These are phyloP conservation scores for Uloborus plumipes DNA, from an alignment of 2,888 invertebrate species.

Conservation along the genomic window DNA sequence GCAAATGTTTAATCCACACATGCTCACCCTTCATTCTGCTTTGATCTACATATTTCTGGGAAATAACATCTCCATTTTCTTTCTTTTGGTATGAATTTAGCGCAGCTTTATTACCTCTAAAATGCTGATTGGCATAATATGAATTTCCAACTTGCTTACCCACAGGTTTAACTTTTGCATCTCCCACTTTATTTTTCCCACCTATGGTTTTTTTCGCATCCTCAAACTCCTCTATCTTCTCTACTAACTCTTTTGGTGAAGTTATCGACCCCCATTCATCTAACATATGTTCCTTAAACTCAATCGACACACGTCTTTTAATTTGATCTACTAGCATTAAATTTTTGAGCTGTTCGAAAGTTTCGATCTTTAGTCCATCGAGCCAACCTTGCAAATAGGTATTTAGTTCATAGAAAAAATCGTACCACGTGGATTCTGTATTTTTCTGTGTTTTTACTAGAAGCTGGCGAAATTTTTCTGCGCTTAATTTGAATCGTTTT, in stretches of 20 bases:
- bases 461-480: not conserved
- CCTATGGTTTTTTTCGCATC: constrained; percentile 2
- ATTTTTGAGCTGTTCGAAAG: constrained; percentile 65
- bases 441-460: not conserved
- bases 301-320: constrained; percentile 5
- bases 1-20: constrained; percentile 7
- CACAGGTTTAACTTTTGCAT: too few relatives aligned
- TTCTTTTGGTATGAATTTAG: not conserved
- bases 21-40: not conserved
- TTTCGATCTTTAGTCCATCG: not conserved
- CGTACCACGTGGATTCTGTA: not conserved
- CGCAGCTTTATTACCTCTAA: not conserved
- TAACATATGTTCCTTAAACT: constrained; percentile 19
- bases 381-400: constrained; percentile 2
- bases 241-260: constrained; percentile 6
- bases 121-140: too few relatives aligned
- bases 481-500: constrained; percentile 3
- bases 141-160: too few relatives aligned
- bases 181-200: not conserved
- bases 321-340: constrained; percentile 12
- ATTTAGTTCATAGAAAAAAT: not conserved
- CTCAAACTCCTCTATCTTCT: constrained; percentile 12
- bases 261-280: not conserved
- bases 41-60: constrained; percentile 6
- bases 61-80: constrained; percentile 9